These are phyloP conservation scores for Muscicapa adusta DNA, from an alignment of 2,113 vertebrate genomes.

Conservation along the genomic window DNA sequence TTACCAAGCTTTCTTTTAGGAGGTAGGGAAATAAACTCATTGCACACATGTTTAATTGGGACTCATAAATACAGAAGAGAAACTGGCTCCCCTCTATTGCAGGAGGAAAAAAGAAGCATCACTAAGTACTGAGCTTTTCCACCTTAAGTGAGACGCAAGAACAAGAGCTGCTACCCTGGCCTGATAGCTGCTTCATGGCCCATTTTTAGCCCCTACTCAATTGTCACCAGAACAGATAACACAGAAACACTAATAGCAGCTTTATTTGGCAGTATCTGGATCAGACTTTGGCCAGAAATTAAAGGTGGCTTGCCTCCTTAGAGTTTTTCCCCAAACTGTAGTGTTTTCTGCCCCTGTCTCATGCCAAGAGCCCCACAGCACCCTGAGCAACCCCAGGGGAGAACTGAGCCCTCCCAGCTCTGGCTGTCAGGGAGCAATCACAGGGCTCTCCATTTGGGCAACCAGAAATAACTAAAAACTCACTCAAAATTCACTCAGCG, in stretches of 20 bases:
- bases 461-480: background rate
- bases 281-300: background rate
- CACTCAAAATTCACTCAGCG: background rate
- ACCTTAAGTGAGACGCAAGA: background rate
- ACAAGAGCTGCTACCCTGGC: background rate
- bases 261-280: background rate
- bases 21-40: background rate
- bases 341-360: background rate
- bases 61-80: background rate
- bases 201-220: background rate
- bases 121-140: background rate
- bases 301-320: background rate
- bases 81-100: background rate
- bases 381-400: fast-evolving
- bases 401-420: background rate
- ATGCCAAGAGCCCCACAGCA: background rate
- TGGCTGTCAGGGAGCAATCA: background rate
- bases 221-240: background rate
- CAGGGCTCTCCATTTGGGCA: background rate
- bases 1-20: background rate
- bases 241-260: background rate
- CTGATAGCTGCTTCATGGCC: background rate
- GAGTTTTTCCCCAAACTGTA: background rate
- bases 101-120: background rate
- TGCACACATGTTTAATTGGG: background rate